Conservation (phyloP, 2,113 vertebrate species). For the Hydrochoerus hydrochaeris region DNA sequence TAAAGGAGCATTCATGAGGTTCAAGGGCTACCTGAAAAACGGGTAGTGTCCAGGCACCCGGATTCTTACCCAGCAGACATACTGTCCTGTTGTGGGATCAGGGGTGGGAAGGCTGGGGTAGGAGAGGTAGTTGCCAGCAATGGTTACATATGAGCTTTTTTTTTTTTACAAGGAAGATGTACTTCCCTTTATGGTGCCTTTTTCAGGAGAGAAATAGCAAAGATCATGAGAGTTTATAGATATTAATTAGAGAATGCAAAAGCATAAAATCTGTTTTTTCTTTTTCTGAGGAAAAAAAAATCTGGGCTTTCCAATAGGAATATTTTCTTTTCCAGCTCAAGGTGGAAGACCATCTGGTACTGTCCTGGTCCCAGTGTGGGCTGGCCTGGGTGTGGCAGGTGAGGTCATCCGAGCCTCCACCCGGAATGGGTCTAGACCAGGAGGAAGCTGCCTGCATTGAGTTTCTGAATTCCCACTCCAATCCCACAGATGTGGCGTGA, state of each 20-base stretch:
- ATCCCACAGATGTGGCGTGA: background rate
- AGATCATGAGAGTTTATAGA: background rate
- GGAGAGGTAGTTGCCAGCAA: background rate
- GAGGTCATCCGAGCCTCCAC: background rate
- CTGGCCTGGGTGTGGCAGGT: background rate
- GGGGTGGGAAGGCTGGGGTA: too few species aligned
- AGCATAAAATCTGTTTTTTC: background rate
- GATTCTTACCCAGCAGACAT: background rate
- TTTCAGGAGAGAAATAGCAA: background rate
- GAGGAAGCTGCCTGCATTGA: background rate
- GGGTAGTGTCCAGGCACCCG: background rate
- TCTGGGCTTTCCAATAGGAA: background rate
- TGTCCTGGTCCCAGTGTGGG: background rate
- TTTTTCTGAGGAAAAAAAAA: background rate
- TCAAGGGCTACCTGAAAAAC: background rate
- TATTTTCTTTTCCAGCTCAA: background rate
- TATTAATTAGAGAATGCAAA: background rate
- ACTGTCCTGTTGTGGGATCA: background rate
- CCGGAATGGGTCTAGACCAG: background rate
- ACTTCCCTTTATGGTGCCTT: background rate
- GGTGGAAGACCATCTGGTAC: background rate
- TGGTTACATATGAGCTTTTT: background rate
- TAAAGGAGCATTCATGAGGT: background rate
- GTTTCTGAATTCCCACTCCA: background rate
- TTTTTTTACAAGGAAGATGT: background rate